Evolutionary conservation across 2,113 vertebrate genomes (phyloP).

Genomic region (Myotis davidii): DNA sequence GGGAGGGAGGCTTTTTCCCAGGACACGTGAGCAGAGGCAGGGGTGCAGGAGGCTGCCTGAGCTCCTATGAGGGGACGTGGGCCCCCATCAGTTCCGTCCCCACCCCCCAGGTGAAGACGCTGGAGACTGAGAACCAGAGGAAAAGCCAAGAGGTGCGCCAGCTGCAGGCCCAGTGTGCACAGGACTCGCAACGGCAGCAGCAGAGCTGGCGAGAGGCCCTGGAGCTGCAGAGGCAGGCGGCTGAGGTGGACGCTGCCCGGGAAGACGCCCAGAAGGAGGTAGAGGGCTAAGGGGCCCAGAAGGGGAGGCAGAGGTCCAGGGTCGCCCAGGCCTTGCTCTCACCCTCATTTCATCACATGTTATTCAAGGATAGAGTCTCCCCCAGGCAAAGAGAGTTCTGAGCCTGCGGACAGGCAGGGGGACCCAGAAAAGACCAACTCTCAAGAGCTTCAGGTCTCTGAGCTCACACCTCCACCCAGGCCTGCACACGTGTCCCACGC

Average conservation of each 20-base stretch:
- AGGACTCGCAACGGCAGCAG: constrained; percentile 84
- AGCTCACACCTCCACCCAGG: neutral
- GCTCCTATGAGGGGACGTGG: neutral
- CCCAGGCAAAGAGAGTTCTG: neutral
- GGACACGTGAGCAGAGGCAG: neutral
- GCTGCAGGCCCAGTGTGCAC: constrained; percentile 83
- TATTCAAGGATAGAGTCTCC: neutral
- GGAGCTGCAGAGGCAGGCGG: constrained; percentile 81
- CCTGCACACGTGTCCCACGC: accelerated
- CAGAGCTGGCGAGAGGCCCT: constrained; percentile 81
- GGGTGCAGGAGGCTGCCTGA: neutral
- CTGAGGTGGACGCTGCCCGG: constrained; percentile 83
- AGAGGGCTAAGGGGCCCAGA: neutral
- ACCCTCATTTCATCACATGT: neutral
- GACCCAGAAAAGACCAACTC: accelerated
- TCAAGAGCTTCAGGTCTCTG: neutral
- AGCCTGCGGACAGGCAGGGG: neutral
- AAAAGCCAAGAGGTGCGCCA: constrained; percentile 82
- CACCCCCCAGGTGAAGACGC: constrained; percentile 84
- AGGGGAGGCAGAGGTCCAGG: neutral
- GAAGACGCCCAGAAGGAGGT: constrained; percentile 88
- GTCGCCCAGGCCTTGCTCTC: neutral
- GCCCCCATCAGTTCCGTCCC: accelerated
- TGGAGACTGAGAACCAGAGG: constrained; percentile 84
- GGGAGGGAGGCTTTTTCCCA: neutral